phyloP scores from a whole-genome alignment of 2,797 vertebrate species.

The Vultur gryphus region DNA sequence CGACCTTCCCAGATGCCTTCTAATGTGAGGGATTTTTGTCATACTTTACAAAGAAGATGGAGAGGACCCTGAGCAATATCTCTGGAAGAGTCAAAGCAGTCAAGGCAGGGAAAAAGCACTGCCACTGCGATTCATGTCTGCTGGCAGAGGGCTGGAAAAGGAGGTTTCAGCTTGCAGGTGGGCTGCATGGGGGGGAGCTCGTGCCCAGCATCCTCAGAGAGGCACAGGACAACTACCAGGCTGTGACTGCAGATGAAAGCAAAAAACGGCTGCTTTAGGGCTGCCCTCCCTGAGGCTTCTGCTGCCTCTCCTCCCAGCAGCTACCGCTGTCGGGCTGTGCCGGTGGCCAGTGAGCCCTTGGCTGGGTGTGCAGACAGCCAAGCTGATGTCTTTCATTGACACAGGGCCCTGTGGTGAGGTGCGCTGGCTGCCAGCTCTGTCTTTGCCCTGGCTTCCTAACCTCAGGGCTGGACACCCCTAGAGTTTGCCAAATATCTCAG shows the following conservation, averaged over 20 bases:
- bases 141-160: not conserved
- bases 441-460: not conserved
- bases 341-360: accelerated
- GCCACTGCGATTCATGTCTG: not conserved
- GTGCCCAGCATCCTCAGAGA: accelerated
- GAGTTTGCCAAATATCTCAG: not conserved
- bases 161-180: not conserved
- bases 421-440: not conserved
- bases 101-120: not conserved
- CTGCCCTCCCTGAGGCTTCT: not conserved
- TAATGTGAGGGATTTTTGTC: not conserved
- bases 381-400: not conserved
- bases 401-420: not conserved
- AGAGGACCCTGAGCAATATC: not conserved
- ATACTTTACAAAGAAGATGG: not conserved
- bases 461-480: not conserved
- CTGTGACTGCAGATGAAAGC: not conserved
- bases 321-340: accelerated
- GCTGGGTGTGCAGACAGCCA: accelerated
- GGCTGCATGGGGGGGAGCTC: accelerated
- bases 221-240: not conserved
- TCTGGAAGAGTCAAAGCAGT: not conserved
- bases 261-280: not conserved
- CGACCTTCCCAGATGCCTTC: not conserved
- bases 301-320: not conserved